These are phyloP conservation scores for Carabus problematicus DNA, from an alignment of 2,888 invertebrate genomes.

Conservation along the genomic window DNA sequence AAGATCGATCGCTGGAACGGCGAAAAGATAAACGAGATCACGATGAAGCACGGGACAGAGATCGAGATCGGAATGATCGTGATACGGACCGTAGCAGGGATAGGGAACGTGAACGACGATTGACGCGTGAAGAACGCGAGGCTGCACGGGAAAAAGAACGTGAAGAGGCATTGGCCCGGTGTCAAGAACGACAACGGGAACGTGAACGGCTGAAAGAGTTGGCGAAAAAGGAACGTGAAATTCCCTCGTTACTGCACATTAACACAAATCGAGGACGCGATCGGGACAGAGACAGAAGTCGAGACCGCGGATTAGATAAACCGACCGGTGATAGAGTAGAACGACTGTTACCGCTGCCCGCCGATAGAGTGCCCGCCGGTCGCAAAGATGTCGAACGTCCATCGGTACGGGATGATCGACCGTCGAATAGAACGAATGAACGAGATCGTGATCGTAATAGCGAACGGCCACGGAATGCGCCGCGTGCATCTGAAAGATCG, in stretches of 20 bases:
- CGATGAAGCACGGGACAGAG: constrained; percentile 64
- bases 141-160: constrained; percentile 68
- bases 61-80: constrained; percentile 63
- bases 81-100: constrained; percentile 68
- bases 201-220: constrained; percentile 61
- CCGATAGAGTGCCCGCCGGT: constrained; percentile 65
- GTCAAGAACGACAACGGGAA: constrained; percentile 67
- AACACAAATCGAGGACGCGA: constrained; percentile 62
- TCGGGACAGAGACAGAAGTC: constrained; percentile 60
- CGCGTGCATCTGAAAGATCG: constrained; percentile 48
- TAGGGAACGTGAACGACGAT: constrained; percentile 60
- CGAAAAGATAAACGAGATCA: constrained; percentile 63
- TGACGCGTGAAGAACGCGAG: constrained; percentile 64
- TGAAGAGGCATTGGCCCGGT: constrained; percentile 71
- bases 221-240: constrained; percentile 62
- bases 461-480: constrained; percentile 42
- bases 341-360: constrained; percentile 68
- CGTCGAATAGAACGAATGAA: constrained; percentile 63
- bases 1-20: constrained; percentile 61
- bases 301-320: constrained; percentile 68
- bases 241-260: constrained; percentile 53
- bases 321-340: constrained; percentile 66
- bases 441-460: constrained; percentile 59
- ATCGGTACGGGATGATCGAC: constrained; percentile 62
- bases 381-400: constrained; percentile 59